These are phyloP conservation scores for Saturnia pavonia DNA, from an alignment of 2,888 invertebrate species.

Conservation along the genomic window DNA sequence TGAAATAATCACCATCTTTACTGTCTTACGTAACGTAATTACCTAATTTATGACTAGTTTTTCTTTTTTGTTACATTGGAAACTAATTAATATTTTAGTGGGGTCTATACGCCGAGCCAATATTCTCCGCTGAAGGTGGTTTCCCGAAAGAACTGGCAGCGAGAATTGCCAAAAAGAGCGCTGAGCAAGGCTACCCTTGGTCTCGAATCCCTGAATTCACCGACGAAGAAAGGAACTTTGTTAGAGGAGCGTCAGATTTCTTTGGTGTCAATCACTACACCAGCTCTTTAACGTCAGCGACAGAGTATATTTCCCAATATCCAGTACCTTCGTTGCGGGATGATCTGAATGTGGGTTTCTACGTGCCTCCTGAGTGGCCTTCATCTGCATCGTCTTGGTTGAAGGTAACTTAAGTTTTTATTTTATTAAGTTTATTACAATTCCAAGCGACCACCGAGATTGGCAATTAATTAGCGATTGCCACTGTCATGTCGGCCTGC, in stretches of 20 bases:
- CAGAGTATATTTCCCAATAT: conserved; percentile 7
- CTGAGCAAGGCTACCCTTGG: conserved; percentile 58
- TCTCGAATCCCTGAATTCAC: conserved; percentile 75
- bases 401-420: conserved; percentile 41
- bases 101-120: conserved; percentile 74
- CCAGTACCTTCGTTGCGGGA: conserved; percentile 32
- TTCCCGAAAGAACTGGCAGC: conserved; percentile 74
- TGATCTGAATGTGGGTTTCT: conserved; percentile 43
- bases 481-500: too few species aligned
- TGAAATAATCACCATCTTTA: too few species aligned
- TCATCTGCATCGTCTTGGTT: conserved; percentile 53
- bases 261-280: conserved; percentile 87
- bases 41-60: too few species aligned
- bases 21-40: too few species aligned
- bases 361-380: conserved; percentile 46
- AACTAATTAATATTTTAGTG: conserved; percentile 41
- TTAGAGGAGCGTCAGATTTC: conserved; percentile 60
- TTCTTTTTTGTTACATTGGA: too few species aligned
- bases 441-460: too few species aligned
- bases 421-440: too few species aligned
- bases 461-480: too few species aligned
- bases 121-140: conserved; percentile 73
- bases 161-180: conserved; percentile 67
- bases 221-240: conserved; percentile 55
- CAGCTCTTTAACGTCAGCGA: conserved; percentile 32